phyloP scores from a whole-genome alignment of 2,888 invertebrate species.

The Tetranychus truncatus region DNA sequence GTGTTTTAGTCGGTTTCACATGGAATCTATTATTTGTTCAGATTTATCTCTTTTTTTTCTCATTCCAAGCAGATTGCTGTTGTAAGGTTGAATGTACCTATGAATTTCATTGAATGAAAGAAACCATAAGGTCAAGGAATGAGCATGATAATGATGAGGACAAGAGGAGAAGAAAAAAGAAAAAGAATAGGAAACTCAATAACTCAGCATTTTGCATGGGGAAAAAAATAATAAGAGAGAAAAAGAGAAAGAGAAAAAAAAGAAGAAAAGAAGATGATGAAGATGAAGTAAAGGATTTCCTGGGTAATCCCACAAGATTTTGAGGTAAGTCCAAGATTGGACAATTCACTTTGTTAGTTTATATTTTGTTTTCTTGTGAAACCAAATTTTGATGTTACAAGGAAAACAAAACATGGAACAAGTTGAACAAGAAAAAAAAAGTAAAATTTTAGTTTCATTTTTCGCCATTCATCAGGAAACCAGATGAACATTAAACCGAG shows the following conservation, averaged over 20 bases:
- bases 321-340: constrained; percentile 4
- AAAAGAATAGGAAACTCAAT: not conserved
- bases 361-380: too few species aligned
- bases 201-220: not conserved
- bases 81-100: not conserved
- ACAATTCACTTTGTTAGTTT: too few species aligned
- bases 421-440: too few species aligned
- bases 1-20: too few species aligned
- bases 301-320: constrained; percentile 9
- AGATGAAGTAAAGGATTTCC: not conserved
- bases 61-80: not conserved
- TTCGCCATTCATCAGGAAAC: too few species aligned
- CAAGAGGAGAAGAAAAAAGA: not conserved
- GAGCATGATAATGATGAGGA: not conserved
- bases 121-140: not conserved
- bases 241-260: not conserved
- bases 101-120: not conserved
- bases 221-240: not conserved
- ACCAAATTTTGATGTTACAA: too few species aligned
- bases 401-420: too few species aligned
- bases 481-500: too few species aligned
- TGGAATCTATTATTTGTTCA: too few species aligned
- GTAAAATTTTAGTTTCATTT: too few species aligned
- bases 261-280: not conserved
- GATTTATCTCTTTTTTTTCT: too few species aligned